Conservation (phyloP, 2,797 vertebrate species). For the Decapterus maruadsi region DNA sequence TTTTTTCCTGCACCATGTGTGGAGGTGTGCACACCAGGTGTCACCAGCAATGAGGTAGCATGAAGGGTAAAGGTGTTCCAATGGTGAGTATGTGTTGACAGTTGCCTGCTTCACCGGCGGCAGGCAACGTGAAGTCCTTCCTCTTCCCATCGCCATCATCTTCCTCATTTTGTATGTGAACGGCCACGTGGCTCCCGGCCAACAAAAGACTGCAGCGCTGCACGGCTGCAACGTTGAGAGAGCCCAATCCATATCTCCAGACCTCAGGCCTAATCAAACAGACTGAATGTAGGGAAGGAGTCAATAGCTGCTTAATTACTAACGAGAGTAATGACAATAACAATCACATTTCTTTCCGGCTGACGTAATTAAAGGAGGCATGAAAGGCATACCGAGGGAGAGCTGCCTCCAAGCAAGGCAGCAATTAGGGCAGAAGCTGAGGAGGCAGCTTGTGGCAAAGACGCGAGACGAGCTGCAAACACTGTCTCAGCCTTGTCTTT, state of each 20-base stretch:
- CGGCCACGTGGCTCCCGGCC: slow-evolving; percentile 22
- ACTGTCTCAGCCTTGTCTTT: slow-evolving; percentile 50
- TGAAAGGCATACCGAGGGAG: slow-evolving; percentile 64
- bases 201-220: slow-evolving; percentile 12
- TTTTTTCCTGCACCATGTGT: neutral
- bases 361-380: slow-evolving; percentile 71
- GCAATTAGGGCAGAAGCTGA: slow-evolving; percentile 74
- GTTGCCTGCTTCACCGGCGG: slow-evolving; percentile 43
- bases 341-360: slow-evolving; percentile 70
- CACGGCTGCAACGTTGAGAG: slow-evolving; percentile 17
- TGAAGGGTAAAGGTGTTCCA: slow-evolving; percentile 28
- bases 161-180: slow-evolving; percentile 18
- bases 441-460: slow-evolving; percentile 69
- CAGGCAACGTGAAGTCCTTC: slow-evolving; percentile 27
- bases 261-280: slow-evolving; percentile 74
- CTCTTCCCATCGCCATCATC: slow-evolving; percentile 29
- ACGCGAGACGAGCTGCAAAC: slow-evolving; percentile 56
- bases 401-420: slow-evolving; percentile 75
- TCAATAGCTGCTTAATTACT: slow-evolving; percentile 82
- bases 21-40: slow-evolving; percentile 4
- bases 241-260: slow-evolving; percentile 73
- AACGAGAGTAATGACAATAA: slow-evolving; percentile 81
- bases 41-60: slow-evolving; percentile 19
- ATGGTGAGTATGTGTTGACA: slow-evolving; percentile 33
- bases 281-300: slow-evolving; percentile 58